Evolutionary conservation across 2,113 vertebrate genomes (phyloP).

Genomic region (Syngnathoides biaculeatus): DNA sequence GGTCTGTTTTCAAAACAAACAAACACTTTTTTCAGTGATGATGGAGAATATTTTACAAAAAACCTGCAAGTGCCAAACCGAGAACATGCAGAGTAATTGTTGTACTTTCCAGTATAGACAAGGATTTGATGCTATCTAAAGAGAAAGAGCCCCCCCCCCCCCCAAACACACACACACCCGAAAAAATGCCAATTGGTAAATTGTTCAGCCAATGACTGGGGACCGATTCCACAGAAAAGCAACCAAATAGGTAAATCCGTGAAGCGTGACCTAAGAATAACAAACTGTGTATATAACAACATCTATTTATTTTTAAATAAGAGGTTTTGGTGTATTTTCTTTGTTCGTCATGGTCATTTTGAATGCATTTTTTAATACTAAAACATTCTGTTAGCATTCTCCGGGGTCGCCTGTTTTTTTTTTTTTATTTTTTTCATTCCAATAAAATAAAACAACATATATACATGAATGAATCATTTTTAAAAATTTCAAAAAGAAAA

Average conservation of each 20-base stretch:
- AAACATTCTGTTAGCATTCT: no score
- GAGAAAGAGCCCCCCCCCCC: background rate
- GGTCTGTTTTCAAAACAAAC: slow-evolving; percentile 62
- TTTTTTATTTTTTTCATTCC: background rate
- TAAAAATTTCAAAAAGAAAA: background rate
- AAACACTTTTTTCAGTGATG: background rate
- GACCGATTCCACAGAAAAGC: background rate
- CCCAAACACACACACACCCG: background rate
- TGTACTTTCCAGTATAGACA: background rate
- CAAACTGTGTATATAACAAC: background rate
- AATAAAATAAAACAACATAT: background rate
- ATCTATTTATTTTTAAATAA: background rate
- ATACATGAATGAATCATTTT: no score
- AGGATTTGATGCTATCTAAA: background rate
- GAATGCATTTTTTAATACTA: no score
- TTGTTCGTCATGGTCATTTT: background rate
- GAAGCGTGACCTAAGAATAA: background rate
- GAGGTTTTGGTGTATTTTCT: background rate
- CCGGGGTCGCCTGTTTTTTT: background rate
- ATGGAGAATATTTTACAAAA: background rate
- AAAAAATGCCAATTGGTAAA: no score
- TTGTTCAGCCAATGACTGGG: background rate
- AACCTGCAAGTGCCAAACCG: background rate
- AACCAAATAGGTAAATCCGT: background rate
- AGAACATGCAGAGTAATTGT: background rate